Conservation (phyloP, 2,888 invertebrate species). For the Odontothrips loti region DNA sequence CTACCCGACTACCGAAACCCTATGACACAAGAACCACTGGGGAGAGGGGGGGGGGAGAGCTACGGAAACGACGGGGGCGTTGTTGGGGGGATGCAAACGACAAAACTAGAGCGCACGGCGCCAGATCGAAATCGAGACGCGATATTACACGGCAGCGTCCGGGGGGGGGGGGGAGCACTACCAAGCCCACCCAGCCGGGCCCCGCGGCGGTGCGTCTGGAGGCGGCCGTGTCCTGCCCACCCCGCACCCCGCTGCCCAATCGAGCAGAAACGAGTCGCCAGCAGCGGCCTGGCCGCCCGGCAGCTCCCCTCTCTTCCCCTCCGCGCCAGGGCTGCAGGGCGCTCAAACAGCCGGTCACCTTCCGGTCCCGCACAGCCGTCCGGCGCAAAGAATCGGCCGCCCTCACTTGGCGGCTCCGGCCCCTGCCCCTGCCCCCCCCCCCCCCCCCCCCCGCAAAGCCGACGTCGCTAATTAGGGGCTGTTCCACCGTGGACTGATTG, state of each 20-base stretch:
- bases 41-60: slow-evolving; percentile 30
- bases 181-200: too few species aligned
- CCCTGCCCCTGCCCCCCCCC: background rate
- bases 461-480: background rate
- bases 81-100: background rate
- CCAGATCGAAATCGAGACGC: background rate
- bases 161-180: background rate
- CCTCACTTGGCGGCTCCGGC: background rate
- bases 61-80: background rate
- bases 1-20: too few species aligned
- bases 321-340: too few species aligned
- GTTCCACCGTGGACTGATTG: background rate
- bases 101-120: background rate
- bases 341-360: too few species aligned
- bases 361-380: background rate
- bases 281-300: background rate
- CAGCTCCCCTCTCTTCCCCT: too few species aligned
- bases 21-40: too few species aligned
- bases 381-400: background rate
- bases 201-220: too few species aligned
- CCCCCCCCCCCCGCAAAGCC: background rate
- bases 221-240: slow-evolving; percentile 40
- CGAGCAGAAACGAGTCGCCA: background rate
- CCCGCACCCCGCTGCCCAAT: slow-evolving; percentile 30
- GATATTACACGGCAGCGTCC: background rate